Base-by-base conservation (phyloP, 1,140 invertebrate genomes). In the Spodoptera litura region DNA sequence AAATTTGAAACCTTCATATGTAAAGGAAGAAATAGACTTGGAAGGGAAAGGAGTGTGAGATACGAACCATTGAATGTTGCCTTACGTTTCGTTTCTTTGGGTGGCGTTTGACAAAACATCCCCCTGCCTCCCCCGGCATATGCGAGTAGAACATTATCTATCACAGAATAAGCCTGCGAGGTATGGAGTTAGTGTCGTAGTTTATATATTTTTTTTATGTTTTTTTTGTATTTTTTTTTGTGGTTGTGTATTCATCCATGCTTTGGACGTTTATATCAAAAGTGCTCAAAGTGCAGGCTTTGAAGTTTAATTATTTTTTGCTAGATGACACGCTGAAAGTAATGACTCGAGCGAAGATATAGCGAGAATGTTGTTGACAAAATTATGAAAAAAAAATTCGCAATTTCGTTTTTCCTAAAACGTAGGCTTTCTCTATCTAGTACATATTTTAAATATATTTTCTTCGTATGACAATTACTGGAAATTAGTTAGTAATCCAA, bases 61-160 rank as follows among this genome's bases (percentile, higher is more conserved):
- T 31, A 0, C 51, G 38, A 80, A 74, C 76, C 79, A 78, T 85
- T 79, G 81, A 51, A 61, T 80, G 76, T 84, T 84, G 82, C 79
- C 80, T 78, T 79, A 81, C 79, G 78, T 81, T 83, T 86, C 79
- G 78, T 81, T 83, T 86, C 78, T 72, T 82, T 74, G 84, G 81
- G 86, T 88, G 87, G 83, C 88, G 68, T 91, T 91, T 91, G 92
- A 92, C 90, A 91, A 90, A 91, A 91, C 90, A 90, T 83, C 87
- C 89, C 86, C 82, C 83, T 73, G 81, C 83, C 79, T 27, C 80
- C 76, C 82, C 66, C 80, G 82, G 82, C 85, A 88, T 86, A 88
- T 89, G 89, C 83, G 88, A 89, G 92, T 90, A 89, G 89, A 88
- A 92, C 89, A 89, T 93, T 93, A 93, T 91, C 91, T 92, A 92